These are phyloP conservation scores for Lampris megalopsis DNA, from an alignment of 2,113 vertebrate species.

Conservation along the genomic window DNA sequence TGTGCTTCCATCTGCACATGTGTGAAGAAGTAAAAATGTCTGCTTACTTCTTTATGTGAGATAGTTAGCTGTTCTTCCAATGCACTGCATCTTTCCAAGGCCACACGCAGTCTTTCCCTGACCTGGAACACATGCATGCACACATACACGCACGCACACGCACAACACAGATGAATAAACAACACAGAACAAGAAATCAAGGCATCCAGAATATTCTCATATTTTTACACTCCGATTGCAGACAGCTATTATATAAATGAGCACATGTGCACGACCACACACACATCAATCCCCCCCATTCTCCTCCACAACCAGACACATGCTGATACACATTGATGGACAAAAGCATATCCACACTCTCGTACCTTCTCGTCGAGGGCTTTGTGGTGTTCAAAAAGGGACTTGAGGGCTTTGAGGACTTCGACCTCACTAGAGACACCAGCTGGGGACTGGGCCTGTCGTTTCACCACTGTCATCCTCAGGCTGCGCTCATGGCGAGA, in stretches of 20 bases:
- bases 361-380: slow-evolving; percentile 97
- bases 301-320: background rate
- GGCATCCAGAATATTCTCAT: background rate
- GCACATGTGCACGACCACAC: background rate
- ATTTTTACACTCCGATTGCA: background rate
- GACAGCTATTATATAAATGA: background rate
- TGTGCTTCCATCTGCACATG: slow-evolving; percentile 1
- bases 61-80: slow-evolving; percentile 93
- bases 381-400: slow-evolving; percentile 98
- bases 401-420: slow-evolving; percentile 97
- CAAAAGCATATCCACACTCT: too few relatives aligned
- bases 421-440: slow-evolving; percentile 98
- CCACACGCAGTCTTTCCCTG: slow-evolving; percentile 92
- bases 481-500: slow-evolving; percentile 95
- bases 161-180: background rate
- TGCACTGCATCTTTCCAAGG: slow-evolving; percentile 93
- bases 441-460: slow-evolving; percentile 95
- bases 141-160: background rate
- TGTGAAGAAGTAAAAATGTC: background rate
- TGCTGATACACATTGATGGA: too few relatives aligned
- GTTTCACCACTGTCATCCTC: slow-evolving; percentile 97
- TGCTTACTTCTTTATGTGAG: slow-evolving; percentile 93
- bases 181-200: background rate
- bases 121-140: slow-evolving; percentile 81
- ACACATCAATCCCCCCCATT: background rate